Conservation (phyloP, 2,113 vertebrate species). For the Corvus cornix region DNA sequence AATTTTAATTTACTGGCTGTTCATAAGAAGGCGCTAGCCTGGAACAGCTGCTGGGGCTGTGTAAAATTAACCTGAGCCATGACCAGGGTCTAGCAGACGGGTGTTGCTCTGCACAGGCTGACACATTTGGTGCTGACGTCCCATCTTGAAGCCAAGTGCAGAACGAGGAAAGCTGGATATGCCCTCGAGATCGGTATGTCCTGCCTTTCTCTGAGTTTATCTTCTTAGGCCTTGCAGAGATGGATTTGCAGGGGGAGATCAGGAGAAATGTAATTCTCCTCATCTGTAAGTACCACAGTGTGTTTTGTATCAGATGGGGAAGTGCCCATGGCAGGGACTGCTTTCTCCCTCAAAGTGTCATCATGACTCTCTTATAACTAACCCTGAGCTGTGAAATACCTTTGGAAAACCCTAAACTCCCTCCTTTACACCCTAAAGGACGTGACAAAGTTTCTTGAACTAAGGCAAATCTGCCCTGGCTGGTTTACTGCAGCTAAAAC, state of each 20-base stretch:
- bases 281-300: background rate
- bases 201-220: conserved; percentile 11
- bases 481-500: background rate
- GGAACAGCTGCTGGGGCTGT: background rate
- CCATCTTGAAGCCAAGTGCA: background rate
- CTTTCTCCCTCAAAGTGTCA: background rate
- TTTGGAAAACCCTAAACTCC: background rate
- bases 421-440: background rate
- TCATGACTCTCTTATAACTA: background rate
- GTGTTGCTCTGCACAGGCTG: background rate
- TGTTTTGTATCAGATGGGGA: background rate
- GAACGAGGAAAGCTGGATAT: background rate
- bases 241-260: background rate
- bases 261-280: conserved; percentile 9
- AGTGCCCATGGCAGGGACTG: background rate
- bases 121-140: background rate
- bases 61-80: background rate
- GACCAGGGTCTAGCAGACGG: background rate
- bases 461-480: background rate
- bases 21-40: background rate
- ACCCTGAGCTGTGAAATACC: background rate
- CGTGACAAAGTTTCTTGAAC: background rate
- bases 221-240: conserved; percentile 17
- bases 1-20: background rate
- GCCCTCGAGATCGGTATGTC: background rate